Conservation (phyloP, 2,888 invertebrate species). For the Dolichomitus sp. region DNA sequence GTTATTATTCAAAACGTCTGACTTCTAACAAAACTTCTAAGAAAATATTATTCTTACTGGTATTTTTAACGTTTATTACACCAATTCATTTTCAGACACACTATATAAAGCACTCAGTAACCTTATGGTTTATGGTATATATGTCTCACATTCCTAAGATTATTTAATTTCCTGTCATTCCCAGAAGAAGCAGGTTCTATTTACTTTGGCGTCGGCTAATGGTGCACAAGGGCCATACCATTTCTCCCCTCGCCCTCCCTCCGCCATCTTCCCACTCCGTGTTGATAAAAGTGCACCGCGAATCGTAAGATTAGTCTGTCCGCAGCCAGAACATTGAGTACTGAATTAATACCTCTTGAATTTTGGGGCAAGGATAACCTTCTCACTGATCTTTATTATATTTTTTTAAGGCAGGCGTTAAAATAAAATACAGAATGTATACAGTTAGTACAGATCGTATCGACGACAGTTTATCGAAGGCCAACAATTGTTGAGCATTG, state of each 20-base stretch:
- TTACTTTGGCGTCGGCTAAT: conserved; percentile 73
- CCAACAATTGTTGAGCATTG: not conserved
- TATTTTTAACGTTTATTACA: too few relatives aligned
- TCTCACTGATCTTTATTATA: not conserved
- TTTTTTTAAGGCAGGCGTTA: not conserved
- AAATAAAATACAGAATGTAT: not conserved
- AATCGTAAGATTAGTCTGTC: conserved; percentile 24
- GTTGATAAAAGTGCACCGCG: conserved; percentile 33
- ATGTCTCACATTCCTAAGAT: conserved; percentile 78
- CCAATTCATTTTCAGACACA: not conserved
- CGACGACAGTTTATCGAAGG: conserved; percentile 3
- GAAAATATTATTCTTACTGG: too few relatives aligned
- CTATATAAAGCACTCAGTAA: not conserved
- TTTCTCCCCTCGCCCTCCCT: not conserved
- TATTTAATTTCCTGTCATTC: conserved; percentile 85
- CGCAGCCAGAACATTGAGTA: not conserved
- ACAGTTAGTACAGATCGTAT: not conserved
- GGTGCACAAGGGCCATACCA: conserved; percentile 22
- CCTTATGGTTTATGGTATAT: not conserved
- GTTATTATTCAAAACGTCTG: too few relatives aligned
- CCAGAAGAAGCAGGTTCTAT: conserved; percentile 84
- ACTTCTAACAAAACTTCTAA: too few relatives aligned
- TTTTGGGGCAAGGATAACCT: not conserved
- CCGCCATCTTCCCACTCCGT: not conserved
- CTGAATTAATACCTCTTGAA: not conserved